A percentile compares a stretch with the other conserved stretches of the same genome.
Evolutionary conservation across 2,888 invertebrate genomes (phyloP).

Genomic region (Drosophila basisetae): DNA sequence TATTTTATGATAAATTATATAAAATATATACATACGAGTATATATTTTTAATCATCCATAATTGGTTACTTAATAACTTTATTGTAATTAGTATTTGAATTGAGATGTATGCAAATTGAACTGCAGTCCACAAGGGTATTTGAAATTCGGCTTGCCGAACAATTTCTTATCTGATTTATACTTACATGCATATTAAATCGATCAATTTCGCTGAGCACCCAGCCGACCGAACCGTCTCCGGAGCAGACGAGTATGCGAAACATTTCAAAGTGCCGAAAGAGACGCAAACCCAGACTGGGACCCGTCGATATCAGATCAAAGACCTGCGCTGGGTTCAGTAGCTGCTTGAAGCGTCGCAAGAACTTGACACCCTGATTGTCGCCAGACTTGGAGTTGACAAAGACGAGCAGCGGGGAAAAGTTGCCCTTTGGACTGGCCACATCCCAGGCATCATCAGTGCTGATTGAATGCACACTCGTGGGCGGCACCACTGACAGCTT

Average conservation of each 20-base stretch:
- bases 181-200: conserved; percentile 97
- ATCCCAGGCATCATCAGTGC: conserved; percentile 96
- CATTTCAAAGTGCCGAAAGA: conserved; percentile 98
- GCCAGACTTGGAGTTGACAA: conserved; percentile 98
- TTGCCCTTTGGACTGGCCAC: conserved; percentile 89
- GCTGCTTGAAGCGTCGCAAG: conserved; percentile 96
- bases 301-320: conserved; percentile 97
- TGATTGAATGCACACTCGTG: conserved; percentile 95
- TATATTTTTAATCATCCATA: not conserved
- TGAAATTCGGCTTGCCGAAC: not conserved
- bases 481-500: conserved; percentile 97
- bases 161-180: conserved; percentile 57
- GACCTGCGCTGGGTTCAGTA: conserved; percentile 98
- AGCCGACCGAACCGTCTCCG: conserved; percentile 98
- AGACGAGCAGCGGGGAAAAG: conserved; percentile 93
- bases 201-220: conserved; percentile 98
- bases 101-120: not conserved
- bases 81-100: not conserved
- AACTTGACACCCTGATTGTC: conserved; percentile 99
- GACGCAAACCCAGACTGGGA: conserved; percentile 92
- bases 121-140: not conserved
- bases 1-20: not conserved
- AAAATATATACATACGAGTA: not conserved
- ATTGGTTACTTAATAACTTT: not conserved
- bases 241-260: conserved; percentile 98